Evolutionary conservation across 2,888 invertebrate species (phyloP).

Genomic region (Rotaria socialis): DNA sequence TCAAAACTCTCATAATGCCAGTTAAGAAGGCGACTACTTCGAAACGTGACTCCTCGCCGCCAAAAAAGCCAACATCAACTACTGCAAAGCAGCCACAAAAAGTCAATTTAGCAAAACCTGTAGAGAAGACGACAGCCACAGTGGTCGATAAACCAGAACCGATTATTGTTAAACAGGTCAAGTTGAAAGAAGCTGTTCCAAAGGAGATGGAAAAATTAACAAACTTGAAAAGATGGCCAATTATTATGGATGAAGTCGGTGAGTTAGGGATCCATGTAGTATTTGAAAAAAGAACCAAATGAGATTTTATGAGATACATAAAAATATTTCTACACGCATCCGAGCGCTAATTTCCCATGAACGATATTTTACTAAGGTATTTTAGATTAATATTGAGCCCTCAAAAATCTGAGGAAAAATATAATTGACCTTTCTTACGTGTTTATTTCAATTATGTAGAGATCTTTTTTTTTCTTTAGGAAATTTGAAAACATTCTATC

Average conservation of each 20-base stretch:
- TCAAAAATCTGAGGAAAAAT: not conserved
- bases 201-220: not conserved
- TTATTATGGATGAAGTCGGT: not conserved
- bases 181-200: not conserved
- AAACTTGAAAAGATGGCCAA: not conserved
- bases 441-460: not conserved
- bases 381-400: no score
- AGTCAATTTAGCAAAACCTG: not conserved
- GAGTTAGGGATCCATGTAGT: not conserved
- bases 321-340: not conserved
- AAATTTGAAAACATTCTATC: not conserved
- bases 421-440: not conserved
- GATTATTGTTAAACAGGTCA: not conserved
- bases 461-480: not conserved
- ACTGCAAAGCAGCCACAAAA: not conserved
- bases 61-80: no score
- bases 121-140: not conserved
- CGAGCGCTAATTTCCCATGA: not conserved
- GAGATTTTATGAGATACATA: fast-evolving
- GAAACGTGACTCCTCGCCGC: no score
- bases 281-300: not conserved
- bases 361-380: no score
- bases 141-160: not conserved
- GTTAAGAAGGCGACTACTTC: no score
- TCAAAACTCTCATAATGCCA: no score